phyloP scores from a whole-genome alignment of 2,888 invertebrate species.

The Entomobrya proxima region DNA sequence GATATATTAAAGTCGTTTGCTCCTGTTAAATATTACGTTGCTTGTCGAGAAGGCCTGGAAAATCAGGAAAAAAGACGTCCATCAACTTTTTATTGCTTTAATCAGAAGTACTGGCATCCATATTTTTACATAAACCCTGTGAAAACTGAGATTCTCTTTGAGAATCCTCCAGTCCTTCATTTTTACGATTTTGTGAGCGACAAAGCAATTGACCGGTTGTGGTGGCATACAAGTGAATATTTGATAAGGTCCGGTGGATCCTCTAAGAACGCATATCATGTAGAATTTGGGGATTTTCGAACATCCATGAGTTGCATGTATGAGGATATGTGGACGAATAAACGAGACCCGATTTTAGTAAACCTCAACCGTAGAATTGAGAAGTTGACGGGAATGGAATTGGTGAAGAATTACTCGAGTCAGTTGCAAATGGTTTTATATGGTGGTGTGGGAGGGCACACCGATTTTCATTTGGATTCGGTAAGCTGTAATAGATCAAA shows the following conservation, averaged over 20 bases:
- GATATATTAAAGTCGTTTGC: not conserved
- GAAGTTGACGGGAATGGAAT: not conserved
- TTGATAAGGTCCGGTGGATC: not conserved
- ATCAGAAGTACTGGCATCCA: not conserved
- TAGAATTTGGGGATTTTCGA: not conserved
- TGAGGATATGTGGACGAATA: not conserved
- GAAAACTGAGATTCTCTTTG: not conserved
- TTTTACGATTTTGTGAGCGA: not conserved
- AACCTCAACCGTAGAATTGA: not conserved
- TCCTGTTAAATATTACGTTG: not conserved
- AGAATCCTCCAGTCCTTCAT: not conserved
- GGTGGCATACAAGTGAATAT: not conserved
- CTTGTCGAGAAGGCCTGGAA: not conserved
- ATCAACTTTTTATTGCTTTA: not conserved
- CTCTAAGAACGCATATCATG: not conserved
- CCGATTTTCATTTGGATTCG: constrained; percentile 12
- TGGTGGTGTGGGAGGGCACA: not conserved
- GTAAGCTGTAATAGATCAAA: not conserved
- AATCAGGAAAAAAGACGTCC: too few relatives aligned
- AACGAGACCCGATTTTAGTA: not conserved
- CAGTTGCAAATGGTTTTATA: not conserved
- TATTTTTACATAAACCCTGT: not conserved
- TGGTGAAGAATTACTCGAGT: not conserved
- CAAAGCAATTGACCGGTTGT: not conserved
- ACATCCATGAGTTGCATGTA: not conserved